phyloP scores from a whole-genome alignment of 2,113 vertebrate genomes.

The Clarias magur region DNA sequence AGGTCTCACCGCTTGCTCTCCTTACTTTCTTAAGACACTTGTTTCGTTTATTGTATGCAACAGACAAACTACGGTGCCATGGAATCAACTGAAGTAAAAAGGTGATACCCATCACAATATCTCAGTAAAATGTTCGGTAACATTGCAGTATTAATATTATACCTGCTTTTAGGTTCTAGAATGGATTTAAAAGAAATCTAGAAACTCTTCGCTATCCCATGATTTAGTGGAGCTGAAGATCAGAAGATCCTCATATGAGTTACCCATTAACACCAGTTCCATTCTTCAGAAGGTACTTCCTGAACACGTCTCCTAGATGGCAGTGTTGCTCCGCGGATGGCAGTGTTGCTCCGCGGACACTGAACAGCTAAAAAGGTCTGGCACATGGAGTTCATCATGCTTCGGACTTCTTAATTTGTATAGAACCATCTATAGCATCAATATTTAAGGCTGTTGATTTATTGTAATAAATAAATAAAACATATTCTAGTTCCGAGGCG shows the following conservation, averaged over 20 bases:
- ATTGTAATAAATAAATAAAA: background rate
- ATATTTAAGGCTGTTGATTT: background rate
- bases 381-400: background rate
- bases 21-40: background rate
- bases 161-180: background rate
- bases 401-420: background rate
- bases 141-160: background rate
- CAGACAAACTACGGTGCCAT: background rate
- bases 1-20: no score
- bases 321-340: constrained; percentile 18
- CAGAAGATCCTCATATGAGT: background rate
- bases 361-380: background rate
- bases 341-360: background rate
- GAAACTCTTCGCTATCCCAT: background rate
- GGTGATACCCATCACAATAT: background rate
- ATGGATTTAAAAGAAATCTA: background rate
- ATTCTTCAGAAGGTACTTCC: background rate
- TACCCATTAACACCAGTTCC: background rate
- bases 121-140: background rate
- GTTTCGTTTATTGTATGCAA: constrained; percentile 19
- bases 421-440: background rate
- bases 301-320: constrained; percentile 38
- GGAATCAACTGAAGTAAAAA: background rate
- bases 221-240: background rate
- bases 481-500: background rate